phyloP scores from a whole-genome alignment of 2,888 invertebrate genomes.

The Biston betularia region DNA sequence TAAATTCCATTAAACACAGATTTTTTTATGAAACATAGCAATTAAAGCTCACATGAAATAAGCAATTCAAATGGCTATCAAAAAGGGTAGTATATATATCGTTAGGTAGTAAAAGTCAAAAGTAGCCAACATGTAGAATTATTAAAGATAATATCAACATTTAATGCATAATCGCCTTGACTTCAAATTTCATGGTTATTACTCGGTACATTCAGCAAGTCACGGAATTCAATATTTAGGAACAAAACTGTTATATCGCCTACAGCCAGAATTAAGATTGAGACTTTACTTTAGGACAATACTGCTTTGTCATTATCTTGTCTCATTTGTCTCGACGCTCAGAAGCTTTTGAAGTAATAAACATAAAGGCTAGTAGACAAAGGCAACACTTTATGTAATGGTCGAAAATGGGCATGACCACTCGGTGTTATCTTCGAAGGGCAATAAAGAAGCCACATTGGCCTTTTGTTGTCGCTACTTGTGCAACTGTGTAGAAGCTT shows the following conservation, averaged over 20 bases:
- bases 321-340: conserved; percentile 30
- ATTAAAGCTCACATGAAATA: conserved; percentile 5
- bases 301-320: conserved; percentile 29
- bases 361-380: conserved; percentile 58
- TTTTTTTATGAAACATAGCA: conserved; percentile 11
- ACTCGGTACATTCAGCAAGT: conserved; percentile 25
- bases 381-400: conserved; percentile 75
- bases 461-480: conserved; percentile 69
- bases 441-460: conserved; percentile 76
- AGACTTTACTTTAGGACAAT: conserved; percentile 18
- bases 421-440: conserved; percentile 68
- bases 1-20: conserved; percentile 2
- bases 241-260: conserved; percentile 17
- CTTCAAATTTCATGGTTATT: conserved; percentile 41
- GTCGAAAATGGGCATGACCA: conserved; percentile 68
- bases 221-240: conserved; percentile 28
- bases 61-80: conserved; percentile 10
- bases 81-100: conserved; percentile 8
- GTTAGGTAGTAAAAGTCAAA: conserved; percentile 32
- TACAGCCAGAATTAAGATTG: conserved; percentile 20
- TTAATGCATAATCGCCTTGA: conserved; percentile 34
- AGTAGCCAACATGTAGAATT: conserved; percentile 41
- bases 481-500: conserved; percentile 59
- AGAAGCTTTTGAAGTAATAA: conserved; percentile 35
- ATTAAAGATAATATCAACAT: conserved; percentile 51